Conservation (phyloP, 2,113 vertebrate species). For the Columba janthina region DNA sequence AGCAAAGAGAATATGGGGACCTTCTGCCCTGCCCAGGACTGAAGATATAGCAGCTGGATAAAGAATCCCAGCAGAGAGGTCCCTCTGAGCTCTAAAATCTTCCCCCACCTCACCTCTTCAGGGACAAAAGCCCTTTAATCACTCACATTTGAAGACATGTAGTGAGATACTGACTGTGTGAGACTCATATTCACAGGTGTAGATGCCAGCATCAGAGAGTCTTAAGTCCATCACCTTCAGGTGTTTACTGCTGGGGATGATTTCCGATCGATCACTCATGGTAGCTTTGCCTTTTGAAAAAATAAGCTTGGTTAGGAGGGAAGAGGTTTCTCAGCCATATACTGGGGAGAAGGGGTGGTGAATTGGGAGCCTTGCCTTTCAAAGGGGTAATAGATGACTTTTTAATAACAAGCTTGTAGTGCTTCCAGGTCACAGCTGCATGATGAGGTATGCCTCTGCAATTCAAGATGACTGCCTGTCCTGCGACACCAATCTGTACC, state of each 20-base stretch:
- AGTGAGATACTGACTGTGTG: not conserved
- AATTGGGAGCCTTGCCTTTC: constrained; percentile 18
- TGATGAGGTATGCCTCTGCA: not conserved
- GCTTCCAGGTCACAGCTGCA: not conserved
- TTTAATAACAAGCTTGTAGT: not conserved
- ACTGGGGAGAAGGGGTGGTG: not conserved
- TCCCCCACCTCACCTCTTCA: not conserved
- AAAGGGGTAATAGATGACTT: fast-evolving
- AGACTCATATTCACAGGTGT: constrained; percentile 31
- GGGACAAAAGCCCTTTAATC: not conserved
- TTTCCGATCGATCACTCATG: fast-evolving
- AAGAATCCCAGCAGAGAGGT: not conserved
- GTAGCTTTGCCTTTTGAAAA: not conserved
- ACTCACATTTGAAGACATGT: constrained; percentile 66
- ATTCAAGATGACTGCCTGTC: not conserved
- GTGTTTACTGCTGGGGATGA: not conserved
- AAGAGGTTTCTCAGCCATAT: not conserved
- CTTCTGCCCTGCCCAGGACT: not conserved
- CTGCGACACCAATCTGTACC: not conserved
- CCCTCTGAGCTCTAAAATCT: not conserved
- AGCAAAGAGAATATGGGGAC: not conserved
- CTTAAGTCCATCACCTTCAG: constrained; percentile 20
- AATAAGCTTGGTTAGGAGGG: not conserved
- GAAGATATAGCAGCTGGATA: not conserved
- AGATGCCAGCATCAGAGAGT: constrained; percentile 8